Conservation (phyloP, 1,140 invertebrate genomes). For the Venustaconcha ellipsiformis region DNA sequence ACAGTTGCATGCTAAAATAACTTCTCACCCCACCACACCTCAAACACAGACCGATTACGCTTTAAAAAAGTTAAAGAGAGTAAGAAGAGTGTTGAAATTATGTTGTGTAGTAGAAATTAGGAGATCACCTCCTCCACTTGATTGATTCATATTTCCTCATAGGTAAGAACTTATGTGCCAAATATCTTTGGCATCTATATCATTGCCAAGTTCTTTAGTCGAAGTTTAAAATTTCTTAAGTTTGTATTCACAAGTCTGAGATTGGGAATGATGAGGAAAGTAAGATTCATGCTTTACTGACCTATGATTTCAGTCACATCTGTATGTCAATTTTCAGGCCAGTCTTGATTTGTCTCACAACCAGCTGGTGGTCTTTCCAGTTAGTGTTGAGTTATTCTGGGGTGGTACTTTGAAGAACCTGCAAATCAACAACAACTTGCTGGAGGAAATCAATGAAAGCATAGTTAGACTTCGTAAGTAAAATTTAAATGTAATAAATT, state of each 20-base stretch:
- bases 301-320: neutral
- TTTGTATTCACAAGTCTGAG: neutral
- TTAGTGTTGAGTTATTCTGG: conserved; percentile 56
- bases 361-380: conserved; percentile 46
- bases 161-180: too few species aligned
- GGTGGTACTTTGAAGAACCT: conserved; percentile 42
- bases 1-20: too few species aligned
- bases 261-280: too few species aligned
- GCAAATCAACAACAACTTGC: conserved; percentile 72
- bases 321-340: conserved; percentile 32
- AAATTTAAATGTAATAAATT: too few species aligned
- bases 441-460: conserved; percentile 90
- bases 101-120: too few species aligned
- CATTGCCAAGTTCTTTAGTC: neutral
- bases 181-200: conserved; percentile 17
- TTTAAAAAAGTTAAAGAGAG: too few species aligned
- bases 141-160: too few species aligned
- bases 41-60: too few species aligned
- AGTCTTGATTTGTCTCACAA: conserved; percentile 50
- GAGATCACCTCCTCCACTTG: too few species aligned
- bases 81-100: too few species aligned
- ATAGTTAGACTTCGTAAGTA: conserved; percentile 78
- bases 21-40: too few species aligned
- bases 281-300: neutral
- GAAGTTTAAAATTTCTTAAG: conserved; percentile 1